Evolutionary conservation across 2,888 invertebrate species (phyloP).

Genomic region (Physocephala rufipes): DNA sequence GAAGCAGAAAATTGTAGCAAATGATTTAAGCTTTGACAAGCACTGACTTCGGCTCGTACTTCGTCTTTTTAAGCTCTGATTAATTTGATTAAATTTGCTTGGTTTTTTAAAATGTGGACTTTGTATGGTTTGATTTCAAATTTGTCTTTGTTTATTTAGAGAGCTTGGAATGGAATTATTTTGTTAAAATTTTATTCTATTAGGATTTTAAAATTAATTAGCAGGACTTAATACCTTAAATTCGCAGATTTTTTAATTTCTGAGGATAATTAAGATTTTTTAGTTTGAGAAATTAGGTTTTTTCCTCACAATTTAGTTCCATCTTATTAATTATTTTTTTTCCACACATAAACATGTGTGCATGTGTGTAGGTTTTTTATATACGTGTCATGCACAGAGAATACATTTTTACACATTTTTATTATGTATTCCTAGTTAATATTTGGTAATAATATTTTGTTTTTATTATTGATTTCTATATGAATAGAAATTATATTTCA

Average conservation of each 20-base stretch:
- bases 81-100: neutral
- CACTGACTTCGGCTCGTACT: neutral
- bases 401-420: slow-evolving; percentile 17
- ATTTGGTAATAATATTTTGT: slow-evolving; percentile 31
- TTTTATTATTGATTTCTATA: slow-evolving; percentile 10
- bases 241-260: slow-evolving; percentile 8
- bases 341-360: slow-evolving; percentile 16
- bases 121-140: neutral
- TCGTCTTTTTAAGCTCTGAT: slow-evolving; percentile 11
- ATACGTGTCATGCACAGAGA: slow-evolving; percentile 12
- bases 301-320: slow-evolving; percentile 20
- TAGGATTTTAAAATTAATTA: neutral
- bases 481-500: slow-evolving; percentile 38
- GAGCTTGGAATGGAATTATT: slow-evolving; percentile 16
- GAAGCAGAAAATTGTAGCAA: neutral
- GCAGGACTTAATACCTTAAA: slow-evolving; percentile 2
- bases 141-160: neutral
- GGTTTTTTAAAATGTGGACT: neutral
- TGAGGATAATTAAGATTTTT: neutral
- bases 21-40: neutral
- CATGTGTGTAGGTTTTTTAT: slow-evolving; percentile 43
- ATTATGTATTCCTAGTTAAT: slow-evolving; percentile 38
- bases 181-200: neutral
- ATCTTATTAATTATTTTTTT: slow-evolving; percentile 26
- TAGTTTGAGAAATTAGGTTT: slow-evolving; percentile 7